Percentiles rank a stretch among this genome's conserved stretches.
Conservation (phyloP, 1,140 invertebrate species). For the Pogonomyrmex californicus region DNA sequence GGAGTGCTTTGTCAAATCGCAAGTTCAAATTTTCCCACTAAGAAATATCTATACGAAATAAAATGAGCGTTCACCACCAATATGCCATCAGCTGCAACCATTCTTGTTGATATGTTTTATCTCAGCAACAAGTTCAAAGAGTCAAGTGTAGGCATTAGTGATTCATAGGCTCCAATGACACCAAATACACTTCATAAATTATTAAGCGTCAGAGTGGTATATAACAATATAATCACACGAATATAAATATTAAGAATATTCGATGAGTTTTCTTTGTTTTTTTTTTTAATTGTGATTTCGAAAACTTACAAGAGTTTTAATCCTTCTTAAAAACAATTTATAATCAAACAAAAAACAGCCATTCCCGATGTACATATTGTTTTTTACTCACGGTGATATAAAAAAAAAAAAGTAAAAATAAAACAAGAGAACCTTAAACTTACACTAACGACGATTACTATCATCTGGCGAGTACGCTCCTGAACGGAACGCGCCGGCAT, state of each 20-base stretch:
- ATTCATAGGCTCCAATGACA: constrained; percentile 19
- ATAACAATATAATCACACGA: background rate
- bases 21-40: background rate
- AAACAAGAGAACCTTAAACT: background rate
- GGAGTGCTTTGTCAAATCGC: background rate
- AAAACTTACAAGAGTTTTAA: background rate
- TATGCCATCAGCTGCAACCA: constrained; percentile 4
- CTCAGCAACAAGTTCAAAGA: constrained; percentile 57
- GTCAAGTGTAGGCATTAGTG: constrained; percentile 66
- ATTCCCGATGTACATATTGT: background rate
- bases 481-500: constrained; percentile 66
- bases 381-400: background rate
- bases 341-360: background rate
- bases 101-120: constrained; percentile 49
- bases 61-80: background rate
- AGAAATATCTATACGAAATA: background rate
- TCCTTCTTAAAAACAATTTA: background rate
- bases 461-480: constrained; percentile 16
- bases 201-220: background rate
- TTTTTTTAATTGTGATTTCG: background rate
- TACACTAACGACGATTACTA: background rate
- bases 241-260: background rate
- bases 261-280: background rate
- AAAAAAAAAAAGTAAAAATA: background rate
- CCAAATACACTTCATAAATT: constrained; percentile 23